phyloP scores from a whole-genome alignment of 1,140 invertebrate species.

The Drosophila baimaii region DNA sequence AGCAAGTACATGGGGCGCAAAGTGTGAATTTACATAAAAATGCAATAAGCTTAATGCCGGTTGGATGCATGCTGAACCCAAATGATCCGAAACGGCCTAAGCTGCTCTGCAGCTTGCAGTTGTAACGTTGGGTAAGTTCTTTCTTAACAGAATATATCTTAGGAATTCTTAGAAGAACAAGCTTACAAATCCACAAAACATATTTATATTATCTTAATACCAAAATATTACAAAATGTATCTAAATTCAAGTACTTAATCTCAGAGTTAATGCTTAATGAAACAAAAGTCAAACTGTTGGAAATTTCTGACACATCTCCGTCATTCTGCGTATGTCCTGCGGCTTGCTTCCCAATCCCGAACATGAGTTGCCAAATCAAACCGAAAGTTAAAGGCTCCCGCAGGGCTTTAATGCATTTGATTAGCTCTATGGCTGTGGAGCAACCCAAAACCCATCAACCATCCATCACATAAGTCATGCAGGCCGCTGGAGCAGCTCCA shows the following conservation, averaged over 20 bases:
- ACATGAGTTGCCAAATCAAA: slow-evolving; percentile 14
- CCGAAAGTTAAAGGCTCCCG: slow-evolving; percentile 26
- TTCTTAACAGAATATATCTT: background rate
- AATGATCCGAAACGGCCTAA: slow-evolving; percentile 38
- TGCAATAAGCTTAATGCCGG: slow-evolving; percentile 67
- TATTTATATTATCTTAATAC: background rate
- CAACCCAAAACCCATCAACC: slow-evolving; percentile 31
- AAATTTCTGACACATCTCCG: background rate
- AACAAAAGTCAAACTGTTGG: background rate
- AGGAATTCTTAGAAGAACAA: background rate
- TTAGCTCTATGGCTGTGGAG: slow-evolving; percentile 32
- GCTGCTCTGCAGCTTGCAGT: slow-evolving; percentile 1
- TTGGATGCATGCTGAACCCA: slow-evolving; percentile 19
- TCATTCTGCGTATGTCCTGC: background rate
- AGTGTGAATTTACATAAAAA: slow-evolving; percentile 75
- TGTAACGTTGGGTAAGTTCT: background rate
- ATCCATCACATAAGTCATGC: slow-evolving; percentile 61
- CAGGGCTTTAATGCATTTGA: slow-evolving; percentile 39
- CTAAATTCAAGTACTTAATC: too few relatives aligned
- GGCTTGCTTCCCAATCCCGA: background rate
- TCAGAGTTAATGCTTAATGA: background rate
- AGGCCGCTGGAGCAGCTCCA: slow-evolving; percentile 9
- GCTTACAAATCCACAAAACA: background rate
- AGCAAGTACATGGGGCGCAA: slow-evolving; percentile 49
- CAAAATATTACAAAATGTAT: too few relatives aligned